These are phyloP conservation scores for Aplidium turbinatum DNA, from an alignment of 23 tunicate genomes.

Conservation along the genomic window DNA sequence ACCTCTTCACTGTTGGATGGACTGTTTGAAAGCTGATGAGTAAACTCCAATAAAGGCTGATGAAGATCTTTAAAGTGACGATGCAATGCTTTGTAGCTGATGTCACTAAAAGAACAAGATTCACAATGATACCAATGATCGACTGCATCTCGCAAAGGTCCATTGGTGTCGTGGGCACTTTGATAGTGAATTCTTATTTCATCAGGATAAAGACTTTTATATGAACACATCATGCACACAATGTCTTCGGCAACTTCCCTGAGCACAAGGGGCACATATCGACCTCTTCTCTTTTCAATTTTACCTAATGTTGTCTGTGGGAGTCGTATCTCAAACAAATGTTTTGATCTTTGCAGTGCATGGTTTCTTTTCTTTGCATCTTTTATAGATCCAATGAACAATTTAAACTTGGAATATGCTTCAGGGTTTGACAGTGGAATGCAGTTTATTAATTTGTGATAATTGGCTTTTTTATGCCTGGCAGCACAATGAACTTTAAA, in stretches of 20 bases:
- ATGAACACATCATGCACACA: slow-evolving; percentile 13
- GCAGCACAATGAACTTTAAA: slow-evolving; percentile 25
- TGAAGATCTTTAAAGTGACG: slow-evolving; percentile 14
- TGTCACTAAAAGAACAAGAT: background rate
- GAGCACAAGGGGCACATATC: background rate
- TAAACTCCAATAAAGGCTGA: too few relatives aligned
- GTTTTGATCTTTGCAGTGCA: slow-evolving; percentile 8
- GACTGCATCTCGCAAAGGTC: slow-evolving; percentile 14
- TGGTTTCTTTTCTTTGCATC: slow-evolving; percentile 2
- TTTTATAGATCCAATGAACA: background rate
- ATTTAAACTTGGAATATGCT: slow-evolving; percentile 2
- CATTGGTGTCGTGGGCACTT: background rate
- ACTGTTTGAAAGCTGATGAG: too few relatives aligned
- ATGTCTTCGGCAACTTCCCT: slow-evolving; percentile 5
- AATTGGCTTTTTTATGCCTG: background rate
- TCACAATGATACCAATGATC: slow-evolving; percentile 36
- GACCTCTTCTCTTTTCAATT: too few relatives aligned
- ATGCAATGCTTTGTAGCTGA: slow-evolving; percentile 36
- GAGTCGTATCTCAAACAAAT: background rate
- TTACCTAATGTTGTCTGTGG: background rate
- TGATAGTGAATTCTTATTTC: slow-evolving; percentile 28
- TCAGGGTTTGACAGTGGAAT: slow-evolving; percentile 7
- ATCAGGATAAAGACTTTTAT: background rate
- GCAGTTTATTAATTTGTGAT: background rate
- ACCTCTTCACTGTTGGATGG: too few relatives aligned